Conservation (phyloP, 2,113 vertebrate genomes). For the Scophthalmus maximus region DNA sequence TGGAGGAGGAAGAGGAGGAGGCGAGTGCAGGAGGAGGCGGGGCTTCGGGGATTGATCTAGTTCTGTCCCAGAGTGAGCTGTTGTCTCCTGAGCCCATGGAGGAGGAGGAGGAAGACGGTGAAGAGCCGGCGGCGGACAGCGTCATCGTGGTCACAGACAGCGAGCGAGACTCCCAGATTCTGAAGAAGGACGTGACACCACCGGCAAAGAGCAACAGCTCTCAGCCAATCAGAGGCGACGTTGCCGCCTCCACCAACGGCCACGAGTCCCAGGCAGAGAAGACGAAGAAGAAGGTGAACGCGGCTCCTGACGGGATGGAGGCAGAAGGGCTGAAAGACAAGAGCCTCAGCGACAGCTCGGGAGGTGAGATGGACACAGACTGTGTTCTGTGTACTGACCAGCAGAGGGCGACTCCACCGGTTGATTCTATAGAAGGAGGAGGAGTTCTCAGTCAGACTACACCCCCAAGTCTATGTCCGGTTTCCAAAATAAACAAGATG, state of each 20-base stretch:
- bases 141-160: slow-evolving; percentile 72
- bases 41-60: slow-evolving; percentile 67
- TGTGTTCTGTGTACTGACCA: no score
- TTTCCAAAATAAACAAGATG: no score
- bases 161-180: slow-evolving; percentile 56
- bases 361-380: slow-evolving; percentile 81
- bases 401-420: no score
- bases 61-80: slow-evolving; percentile 78
- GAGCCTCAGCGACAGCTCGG: slow-evolving; percentile 88
- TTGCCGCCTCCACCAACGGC: slow-evolving; percentile 57
- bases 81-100: slow-evolving; percentile 78
- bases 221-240: slow-evolving; percentile 58
- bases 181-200: slow-evolving; percentile 8
- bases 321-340: slow-evolving; percentile 67
- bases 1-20: slow-evolving; percentile 40
- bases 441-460: no score
- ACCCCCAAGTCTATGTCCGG: no score
- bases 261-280: slow-evolving; percentile 38
- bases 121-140: slow-evolving; percentile 42
- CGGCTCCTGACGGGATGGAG: slow-evolving; percentile 34
- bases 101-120: slow-evolving; percentile 54
- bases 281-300: neutral
- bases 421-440: no score
- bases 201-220: slow-evolving; percentile 30
- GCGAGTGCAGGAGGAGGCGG: slow-evolving; percentile 64